A percentile compares a stretch with the other conserved stretches of the same genome.
Evolutionary conservation across 2,888 invertebrate species (phyloP).

Genomic region (Eurytoma californica): DNA sequence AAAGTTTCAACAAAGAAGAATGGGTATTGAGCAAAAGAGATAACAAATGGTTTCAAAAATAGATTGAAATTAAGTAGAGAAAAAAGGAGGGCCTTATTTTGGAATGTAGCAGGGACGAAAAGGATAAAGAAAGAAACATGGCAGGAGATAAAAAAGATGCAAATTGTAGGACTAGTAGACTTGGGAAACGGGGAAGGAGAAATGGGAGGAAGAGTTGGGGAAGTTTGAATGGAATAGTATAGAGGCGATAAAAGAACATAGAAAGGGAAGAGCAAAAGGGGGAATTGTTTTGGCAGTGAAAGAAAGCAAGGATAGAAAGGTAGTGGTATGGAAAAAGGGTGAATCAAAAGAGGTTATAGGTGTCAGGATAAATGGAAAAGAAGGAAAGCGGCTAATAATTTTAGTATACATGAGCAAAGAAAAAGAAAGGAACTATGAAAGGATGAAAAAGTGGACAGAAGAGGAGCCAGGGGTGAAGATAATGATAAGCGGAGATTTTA

Average conservation of each 20-base stretch:
- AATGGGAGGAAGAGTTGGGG: no score
- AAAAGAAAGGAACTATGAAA: neutral
- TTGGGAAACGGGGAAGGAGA: neutral
- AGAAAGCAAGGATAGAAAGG: no score
- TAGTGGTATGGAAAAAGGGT: no score
- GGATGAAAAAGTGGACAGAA: neutral
- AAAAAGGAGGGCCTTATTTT: neutral
- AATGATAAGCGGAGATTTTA: no score
- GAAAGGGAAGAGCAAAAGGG: no score
- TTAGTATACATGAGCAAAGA: neutral
- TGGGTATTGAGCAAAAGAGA: neutral
- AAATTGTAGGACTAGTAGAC: neutral
- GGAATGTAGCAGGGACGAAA: neutral
- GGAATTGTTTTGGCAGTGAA: no score
- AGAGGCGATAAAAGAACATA: no score
- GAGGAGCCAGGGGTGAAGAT: neutral
- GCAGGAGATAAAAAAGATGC: neutral
- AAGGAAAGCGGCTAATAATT: no score
- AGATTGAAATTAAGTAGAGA: neutral
- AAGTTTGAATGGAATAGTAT: no score
- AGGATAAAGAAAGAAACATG: neutral
- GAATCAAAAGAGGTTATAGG: neutral
- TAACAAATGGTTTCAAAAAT: neutral
- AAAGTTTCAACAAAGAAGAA: neutral
- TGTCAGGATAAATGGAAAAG: neutral